These are phyloP conservation scores for Mormyrus proboscirostris DNA, from an alignment of 2,797 vertebrate genomes.

Conservation along the genomic window DNA sequence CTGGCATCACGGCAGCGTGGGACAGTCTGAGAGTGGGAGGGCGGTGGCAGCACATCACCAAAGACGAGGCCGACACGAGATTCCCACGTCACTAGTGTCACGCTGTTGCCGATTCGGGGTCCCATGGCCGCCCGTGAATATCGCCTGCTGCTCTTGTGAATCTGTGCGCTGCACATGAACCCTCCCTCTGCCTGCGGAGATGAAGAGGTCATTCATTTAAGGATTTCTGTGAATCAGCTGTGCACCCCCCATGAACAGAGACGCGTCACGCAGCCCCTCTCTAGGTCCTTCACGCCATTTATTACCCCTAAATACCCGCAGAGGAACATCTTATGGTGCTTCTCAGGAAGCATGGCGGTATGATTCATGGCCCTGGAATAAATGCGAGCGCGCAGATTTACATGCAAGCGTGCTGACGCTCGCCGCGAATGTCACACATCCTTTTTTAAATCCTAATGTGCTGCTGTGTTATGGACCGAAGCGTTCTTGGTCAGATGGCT, in stretches of 20 bases:
- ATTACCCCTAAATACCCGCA: not conserved
- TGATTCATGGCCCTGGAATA: not conserved
- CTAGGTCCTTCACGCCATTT: not conserved
- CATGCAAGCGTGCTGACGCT: not conserved
- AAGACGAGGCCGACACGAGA: not conserved
- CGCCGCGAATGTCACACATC: not conserved
- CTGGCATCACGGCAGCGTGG: not conserved
- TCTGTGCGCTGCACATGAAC: not conserved
- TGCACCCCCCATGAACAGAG: not conserved
- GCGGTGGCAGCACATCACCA: not conserved
- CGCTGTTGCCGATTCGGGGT: not conserved
- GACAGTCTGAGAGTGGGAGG: not conserved
- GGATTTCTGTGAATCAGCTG: constrained; percentile 13
- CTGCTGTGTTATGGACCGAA: not conserved
- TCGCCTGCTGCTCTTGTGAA: not conserved
- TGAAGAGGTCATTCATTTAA: constrained; percentile 17
- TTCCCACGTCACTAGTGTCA: not conserved
- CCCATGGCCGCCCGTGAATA: not conserved
- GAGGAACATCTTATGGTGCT: not conserved
- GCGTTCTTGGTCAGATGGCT: not conserved
- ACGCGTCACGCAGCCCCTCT: not conserved
- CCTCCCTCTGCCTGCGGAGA: not conserved
- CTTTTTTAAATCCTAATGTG: not conserved
- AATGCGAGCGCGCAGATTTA: not conserved
- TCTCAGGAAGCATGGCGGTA: not conserved